Evolutionary conservation across 2,888 invertebrate genomes (phyloP), one percentile per base, ranked within the genome.

Genomic region (Drosophila falleni): DNA sequence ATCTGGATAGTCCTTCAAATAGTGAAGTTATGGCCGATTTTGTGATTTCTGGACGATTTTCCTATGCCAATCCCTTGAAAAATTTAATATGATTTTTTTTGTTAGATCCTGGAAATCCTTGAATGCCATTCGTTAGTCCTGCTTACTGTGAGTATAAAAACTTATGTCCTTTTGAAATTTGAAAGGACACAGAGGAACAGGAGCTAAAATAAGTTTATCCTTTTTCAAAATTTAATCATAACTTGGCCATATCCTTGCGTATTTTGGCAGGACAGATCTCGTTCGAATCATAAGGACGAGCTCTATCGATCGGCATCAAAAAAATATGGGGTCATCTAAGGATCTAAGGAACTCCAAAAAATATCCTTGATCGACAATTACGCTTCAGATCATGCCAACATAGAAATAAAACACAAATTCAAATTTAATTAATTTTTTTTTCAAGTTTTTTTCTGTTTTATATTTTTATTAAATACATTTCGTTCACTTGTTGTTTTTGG

Each of bases 401-500:
- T 10, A 16, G 4, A 44, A 55, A 58, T 58, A 15, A 62, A 54
- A 61, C 16, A 31, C 29, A 41, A 19, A 11, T 11, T 13, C 3
- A 3, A 31, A n/a, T 31, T 16, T n/a, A 23, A n/a, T 58, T 39
- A 11, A 37, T 54, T 53, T 61, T 61, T 73, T 19, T 51, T 8
- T 23, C 19, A 60, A 62, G 46, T 69, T 69, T 55, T 69, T 68
- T 84, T 74, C 23, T 74, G 55, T 74, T 70, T 59, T 65, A 70
- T 87, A 89, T 70, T 81, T 89, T 84, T 84, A 87, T 89, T 84
- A 87, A 89, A 84, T 84, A 89, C 87, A 89, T 84, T 89, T 84
- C 71, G 85, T 81, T 82, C 58, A 69, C 71, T 62, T 81, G 50
- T 65, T 74, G 51, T 67, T 66, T 23, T 23, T 23, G 23, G 13